Percentiles rank a stretch among this genome's conserved stretches.
These are phyloP conservation scores for Gadopsis marmoratus DNA, from an alignment of 2,797 vertebrate species.

Conservation along the genomic window DNA sequence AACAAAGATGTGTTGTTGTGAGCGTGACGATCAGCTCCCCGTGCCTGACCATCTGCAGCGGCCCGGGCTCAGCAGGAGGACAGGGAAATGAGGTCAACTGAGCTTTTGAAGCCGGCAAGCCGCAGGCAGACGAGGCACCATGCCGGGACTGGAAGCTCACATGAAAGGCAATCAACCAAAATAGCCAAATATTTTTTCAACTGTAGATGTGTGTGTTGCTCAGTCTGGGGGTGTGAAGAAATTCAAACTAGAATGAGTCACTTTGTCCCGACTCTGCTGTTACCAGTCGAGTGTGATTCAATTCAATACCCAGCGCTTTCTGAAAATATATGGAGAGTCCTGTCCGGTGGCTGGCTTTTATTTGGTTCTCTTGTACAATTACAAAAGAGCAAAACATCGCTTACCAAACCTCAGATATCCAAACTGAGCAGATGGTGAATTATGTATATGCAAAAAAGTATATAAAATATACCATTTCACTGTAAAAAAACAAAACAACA, in stretches of 20 bases:
- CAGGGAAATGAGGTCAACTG: constrained; percentile 80
- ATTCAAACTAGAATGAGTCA: constrained; percentile 41
- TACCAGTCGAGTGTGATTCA: constrained; percentile 18
- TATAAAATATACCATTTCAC: not conserved
- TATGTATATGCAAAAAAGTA: not conserved
- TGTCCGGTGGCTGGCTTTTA: not conserved
- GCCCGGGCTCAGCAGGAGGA: constrained; percentile 72
- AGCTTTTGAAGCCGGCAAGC: constrained; percentile 78
- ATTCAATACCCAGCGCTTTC: constrained; percentile 4
- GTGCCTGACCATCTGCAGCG: constrained; percentile 70
- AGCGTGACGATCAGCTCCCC: constrained; percentile 63
- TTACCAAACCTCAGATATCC: not conserved
- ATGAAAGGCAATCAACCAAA: constrained; percentile 76
- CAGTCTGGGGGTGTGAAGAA: constrained; percentile 43
- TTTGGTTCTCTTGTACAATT: not conserved
- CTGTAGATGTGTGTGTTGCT: constrained; percentile 46
- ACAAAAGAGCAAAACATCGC: not conserved
- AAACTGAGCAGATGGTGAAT: constrained; percentile 7
- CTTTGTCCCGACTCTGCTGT: constrained; percentile 21
- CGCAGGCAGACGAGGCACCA: constrained; percentile 73
- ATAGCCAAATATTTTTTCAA: constrained; percentile 70
- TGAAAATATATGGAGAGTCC: constrained; percentile 1
- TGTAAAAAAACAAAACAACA: not conserved
- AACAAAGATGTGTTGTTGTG: constrained; percentile 71
- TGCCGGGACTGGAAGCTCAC: constrained; percentile 69